These are phyloP conservation scores for Hylaeus volcanicus DNA, from an alignment of 1,140 invertebrate genomes.

Conservation along the genomic window DNA sequence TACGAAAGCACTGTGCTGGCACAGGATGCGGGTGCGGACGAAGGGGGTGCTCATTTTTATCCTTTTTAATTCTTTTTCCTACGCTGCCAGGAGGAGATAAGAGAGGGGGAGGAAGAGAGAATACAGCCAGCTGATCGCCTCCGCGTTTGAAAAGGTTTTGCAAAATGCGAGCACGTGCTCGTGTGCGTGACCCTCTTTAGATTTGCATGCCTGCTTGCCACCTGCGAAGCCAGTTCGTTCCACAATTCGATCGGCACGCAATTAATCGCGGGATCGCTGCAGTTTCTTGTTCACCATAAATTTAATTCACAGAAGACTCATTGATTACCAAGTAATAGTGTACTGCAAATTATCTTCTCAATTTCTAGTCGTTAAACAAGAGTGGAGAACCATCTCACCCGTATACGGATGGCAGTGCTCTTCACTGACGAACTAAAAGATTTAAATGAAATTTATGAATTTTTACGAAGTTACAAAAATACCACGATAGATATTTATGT, in stretches of 20 bases:
- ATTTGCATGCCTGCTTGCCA: constrained; percentile 63
- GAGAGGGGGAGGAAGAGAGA: constrained; percentile 28
- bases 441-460: too few relatives aligned
- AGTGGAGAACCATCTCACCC: too few relatives aligned
- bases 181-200: constrained; percentile 53
- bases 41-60: constrained; percentile 62
- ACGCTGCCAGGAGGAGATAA: constrained; percentile 37
- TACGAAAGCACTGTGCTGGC: constrained; percentile 52
- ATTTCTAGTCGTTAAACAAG: too few relatives aligned
- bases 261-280: constrained; percentile 40
- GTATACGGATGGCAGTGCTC: too few relatives aligned
- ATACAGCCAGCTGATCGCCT: constrained; percentile 65
- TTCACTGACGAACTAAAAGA: too few relatives aligned
- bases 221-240: constrained; percentile 59
- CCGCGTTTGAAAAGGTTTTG: constrained; percentile 56
- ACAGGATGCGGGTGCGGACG: constrained; percentile 66
- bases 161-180: constrained; percentile 67
- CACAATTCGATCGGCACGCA: constrained; percentile 24
- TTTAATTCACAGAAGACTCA: not conserved
- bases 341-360: too few relatives aligned
- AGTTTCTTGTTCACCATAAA: not conserved
- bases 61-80: constrained; percentile 42
- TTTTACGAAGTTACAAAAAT: too few relatives aligned
- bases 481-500: too few relatives aligned
- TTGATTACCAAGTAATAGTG: too few relatives aligned